Evolutionary conservation across 2,797 vertebrate species (phyloP), one percentile per base, ranked within the genome.

Genomic region (Trachurus trachurus): DNA sequence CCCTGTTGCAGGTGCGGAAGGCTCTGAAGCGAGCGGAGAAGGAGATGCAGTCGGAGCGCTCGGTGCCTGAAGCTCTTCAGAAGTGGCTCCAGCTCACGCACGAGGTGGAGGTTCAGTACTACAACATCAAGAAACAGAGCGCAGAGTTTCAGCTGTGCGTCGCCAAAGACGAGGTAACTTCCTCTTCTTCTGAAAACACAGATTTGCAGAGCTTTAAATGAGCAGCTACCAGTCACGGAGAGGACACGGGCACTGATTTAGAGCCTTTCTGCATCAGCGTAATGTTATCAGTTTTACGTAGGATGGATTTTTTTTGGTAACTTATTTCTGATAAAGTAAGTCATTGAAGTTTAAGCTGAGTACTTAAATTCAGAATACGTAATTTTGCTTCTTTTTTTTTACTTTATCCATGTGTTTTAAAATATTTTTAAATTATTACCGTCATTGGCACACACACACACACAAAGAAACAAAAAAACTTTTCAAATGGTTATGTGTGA

Each of bases 11-110:
- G 98, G 98, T 99, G 72, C 97, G 98, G 17, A 97, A 98, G 96
- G 98, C 98, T 82, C 94, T 99, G 68, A 99, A 97, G 94, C 97
- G 98, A 71, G 98, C 98, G 2, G 98, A 99, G 91, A 99, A 99
- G 88, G 98, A 99, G 84, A 92, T 99, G 88, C 95, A 97, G 90
- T 96, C 96, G 29, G 98, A 96, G 82, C 97, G 97, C 92, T 98
- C 98, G 73, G 96, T 99, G 83, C 98, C 98, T 3, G 98, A 99
- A 88, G 96, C 98, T 4, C 95, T 99, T 56, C 98, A 99, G 89
- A 99, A 98, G 92, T 99, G 98, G 98, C 97, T 99, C 21, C 98
- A 99, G 91, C 94, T 99, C 86, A 99, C 98, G 0, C 98, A 99
- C 1, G 98, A 99, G 94, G 98, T 99, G 73, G 98, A 99, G 94